phyloP scores from a whole-genome alignment of 2,888 invertebrate genomes.

The Leucozona laternaria region DNA sequence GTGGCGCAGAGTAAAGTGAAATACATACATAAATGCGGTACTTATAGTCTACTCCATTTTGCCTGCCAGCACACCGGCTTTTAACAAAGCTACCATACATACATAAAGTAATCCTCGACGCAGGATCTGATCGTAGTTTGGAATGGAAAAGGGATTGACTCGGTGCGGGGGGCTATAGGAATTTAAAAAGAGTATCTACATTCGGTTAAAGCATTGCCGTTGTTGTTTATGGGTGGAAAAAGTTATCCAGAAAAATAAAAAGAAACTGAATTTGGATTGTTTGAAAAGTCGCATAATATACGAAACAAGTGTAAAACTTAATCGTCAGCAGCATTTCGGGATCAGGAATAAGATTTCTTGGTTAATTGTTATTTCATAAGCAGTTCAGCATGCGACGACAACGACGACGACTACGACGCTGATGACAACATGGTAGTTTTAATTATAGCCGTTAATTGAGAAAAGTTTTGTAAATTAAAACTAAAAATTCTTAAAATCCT shows the following conservation, averaged over 20 bases:
- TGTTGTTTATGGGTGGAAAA: constrained; percentile 66
- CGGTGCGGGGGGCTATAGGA: neutral
- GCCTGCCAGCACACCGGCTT: constrained; percentile 43
- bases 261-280: constrained; percentile 24
- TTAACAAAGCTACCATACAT: constrained; percentile 46
- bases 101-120: constrained; percentile 62
- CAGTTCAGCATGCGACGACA: neutral
- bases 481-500: constrained; percentile 54
- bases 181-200: constrained; percentile 19
- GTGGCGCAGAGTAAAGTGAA: constrained; percentile 42
- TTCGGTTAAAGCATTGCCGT: constrained; percentile 37
- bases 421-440: constrained; percentile 41
- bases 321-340: constrained; percentile 42
- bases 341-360: constrained; percentile 48
- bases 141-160: neutral
- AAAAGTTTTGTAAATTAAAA: constrained; percentile 66
- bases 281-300: constrained; percentile 47
- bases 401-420: neutral
- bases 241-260: constrained; percentile 16
- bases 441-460: constrained; percentile 70
- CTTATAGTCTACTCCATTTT: constrained; percentile 62
- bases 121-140: constrained; percentile 45
- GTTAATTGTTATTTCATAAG: constrained; percentile 60
- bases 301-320: constrained; percentile 68
- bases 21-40: constrained; percentile 62